A percentile compares a stretch with the other conserved stretches of the same genome.
Evolutionary conservation across 64 coral and sea anemone genomes (phyloP).

Genomic region (Pocillopora damicornis): DNA sequence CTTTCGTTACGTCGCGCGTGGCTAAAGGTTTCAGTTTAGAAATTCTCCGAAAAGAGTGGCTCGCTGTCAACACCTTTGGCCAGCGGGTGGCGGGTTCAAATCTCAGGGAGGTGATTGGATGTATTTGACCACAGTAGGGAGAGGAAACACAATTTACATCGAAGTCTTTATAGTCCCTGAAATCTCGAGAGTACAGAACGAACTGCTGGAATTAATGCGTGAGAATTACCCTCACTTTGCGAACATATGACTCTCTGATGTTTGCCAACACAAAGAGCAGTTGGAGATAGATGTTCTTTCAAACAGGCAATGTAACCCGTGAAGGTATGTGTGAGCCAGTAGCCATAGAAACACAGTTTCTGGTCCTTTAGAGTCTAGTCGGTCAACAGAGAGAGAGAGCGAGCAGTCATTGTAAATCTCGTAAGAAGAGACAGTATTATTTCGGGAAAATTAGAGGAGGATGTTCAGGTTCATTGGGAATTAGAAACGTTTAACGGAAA

Average conservation of each 20-base stretch:
- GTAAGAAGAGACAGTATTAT: background rate
- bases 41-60: slow-evolving; percentile 1
- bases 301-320: background rate
- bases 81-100: background rate
- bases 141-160: background rate
- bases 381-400: background rate
- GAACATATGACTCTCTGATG: slow-evolving; percentile 36
- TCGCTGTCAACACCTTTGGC: slow-evolving; percentile 40
- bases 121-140: slow-evolving; percentile 23
- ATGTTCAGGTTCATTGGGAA: background rate
- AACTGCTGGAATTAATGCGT: slow-evolving; percentile 12
- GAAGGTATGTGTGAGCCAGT: slow-evolving; percentile 26
- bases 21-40: background rate
- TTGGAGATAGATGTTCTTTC: slow-evolving; percentile 30
- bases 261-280: background rate
- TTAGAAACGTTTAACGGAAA: slow-evolving; percentile 26
- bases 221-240: background rate
- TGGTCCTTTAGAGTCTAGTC: background rate
- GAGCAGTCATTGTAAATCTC: background rate
- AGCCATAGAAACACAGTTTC: slow-evolving; percentile 29
- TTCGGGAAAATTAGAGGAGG: background rate
- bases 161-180: slow-evolving; percentile 32
- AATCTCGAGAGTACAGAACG: background rate
- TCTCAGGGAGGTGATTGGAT: slow-evolving; percentile 40
- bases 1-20: slow-evolving; percentile 26